These are phyloP conservation scores for Pseudopleuronectes americanus DNA, from an alignment of 2,797 vertebrate species.

Conservation along the genomic window DNA sequence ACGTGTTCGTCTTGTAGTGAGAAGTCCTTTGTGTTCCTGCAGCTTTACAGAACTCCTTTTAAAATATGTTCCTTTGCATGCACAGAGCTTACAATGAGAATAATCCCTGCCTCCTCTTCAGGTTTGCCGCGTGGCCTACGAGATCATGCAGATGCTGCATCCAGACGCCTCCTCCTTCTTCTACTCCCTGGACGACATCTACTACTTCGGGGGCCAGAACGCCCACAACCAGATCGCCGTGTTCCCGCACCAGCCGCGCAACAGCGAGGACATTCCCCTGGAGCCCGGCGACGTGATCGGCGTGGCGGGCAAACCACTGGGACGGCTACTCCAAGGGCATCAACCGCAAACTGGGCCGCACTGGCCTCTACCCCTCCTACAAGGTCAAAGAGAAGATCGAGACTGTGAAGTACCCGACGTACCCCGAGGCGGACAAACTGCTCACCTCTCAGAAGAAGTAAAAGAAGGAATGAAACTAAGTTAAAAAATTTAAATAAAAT, in stretches of 20 bases:
- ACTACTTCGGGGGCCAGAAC: slow-evolving; percentile 98
- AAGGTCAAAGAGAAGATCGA: slow-evolving; percentile 98
- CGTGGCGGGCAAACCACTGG: slow-evolving; percentile 99
- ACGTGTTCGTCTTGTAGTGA: slow-evolving; percentile 10
- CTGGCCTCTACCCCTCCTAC: slow-evolving; percentile 97
- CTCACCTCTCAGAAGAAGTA: slow-evolving; percentile 79
- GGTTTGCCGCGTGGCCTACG: slow-evolving; percentile 98
- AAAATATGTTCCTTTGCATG: neutral
- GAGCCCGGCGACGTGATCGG: slow-evolving; percentile 96
- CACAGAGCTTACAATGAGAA: neutral
- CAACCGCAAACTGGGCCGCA: slow-evolving; percentile 96
- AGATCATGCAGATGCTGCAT: slow-evolving; percentile 98
- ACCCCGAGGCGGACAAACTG: slow-evolving; percentile 95
- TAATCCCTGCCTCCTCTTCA: slow-evolving; percentile 57
- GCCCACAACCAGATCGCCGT: slow-evolving; percentile 98
- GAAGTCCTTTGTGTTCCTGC: neutral
- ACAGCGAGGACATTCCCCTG: slow-evolving; percentile 93
- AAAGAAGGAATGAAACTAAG: slow-evolving; percentile 15
- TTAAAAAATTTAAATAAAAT: slow-evolving; percentile 6
- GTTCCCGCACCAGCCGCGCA: slow-evolving; percentile 92
- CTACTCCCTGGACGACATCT: slow-evolving; percentile 98
- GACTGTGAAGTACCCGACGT: slow-evolving; percentile 96
- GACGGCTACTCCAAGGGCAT: slow-evolving; percentile 98
- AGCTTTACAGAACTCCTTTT: neutral
- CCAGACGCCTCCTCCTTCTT: slow-evolving; percentile 96